Evolutionary conservation across 2,888 invertebrate species (phyloP), one percentile per base, ranked within the genome.

Genomic region (Limnephilus auricula): DNA sequence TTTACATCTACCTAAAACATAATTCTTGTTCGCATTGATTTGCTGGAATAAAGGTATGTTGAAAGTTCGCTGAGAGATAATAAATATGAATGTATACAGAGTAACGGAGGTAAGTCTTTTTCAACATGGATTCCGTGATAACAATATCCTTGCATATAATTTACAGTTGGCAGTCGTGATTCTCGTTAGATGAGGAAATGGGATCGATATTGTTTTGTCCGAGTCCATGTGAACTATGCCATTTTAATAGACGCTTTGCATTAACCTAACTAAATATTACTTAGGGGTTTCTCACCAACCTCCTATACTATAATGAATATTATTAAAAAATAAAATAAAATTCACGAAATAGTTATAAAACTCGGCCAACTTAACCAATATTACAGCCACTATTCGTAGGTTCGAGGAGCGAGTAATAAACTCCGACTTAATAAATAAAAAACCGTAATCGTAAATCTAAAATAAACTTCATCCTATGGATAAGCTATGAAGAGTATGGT

Each of bases 61-160:
- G 65, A 65, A 65, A 65, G 65, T 65, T 65, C 65, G 25, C 65
- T 9, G n/a, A 9, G 65, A 65, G 18, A 65, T 65, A 65, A n/a
- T n/a, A 40, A 40, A 40, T 40, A 65, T 65, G 6, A 65, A 65
- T 65, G 65, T 65, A n/a, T n/a, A 65, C 40, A 12, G 40, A 40
- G 40, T 12, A 9, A n/a, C n/a, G 25, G 65, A 65, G 65, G 65
- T 25, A 65, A 25, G 65, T 65, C 65, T 65, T 65, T 9, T n/a
- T 65, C 65, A 65, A 65, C 65, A 25, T 65, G 65, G 25, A n/a
- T 65, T 65, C 65, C 65, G 65, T 65, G 65, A 65, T 65, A 65
- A 65, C 65, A n/a, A 65, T 65, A 65, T 65, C 65, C 65, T 65
- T 65, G 65, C 65, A 65, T 65, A 65, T 65, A 65, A 65, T 65